Evolutionary conservation across 2,113 vertebrate genomes (phyloP).

Genomic region (Paradisaea rubra): DNA sequence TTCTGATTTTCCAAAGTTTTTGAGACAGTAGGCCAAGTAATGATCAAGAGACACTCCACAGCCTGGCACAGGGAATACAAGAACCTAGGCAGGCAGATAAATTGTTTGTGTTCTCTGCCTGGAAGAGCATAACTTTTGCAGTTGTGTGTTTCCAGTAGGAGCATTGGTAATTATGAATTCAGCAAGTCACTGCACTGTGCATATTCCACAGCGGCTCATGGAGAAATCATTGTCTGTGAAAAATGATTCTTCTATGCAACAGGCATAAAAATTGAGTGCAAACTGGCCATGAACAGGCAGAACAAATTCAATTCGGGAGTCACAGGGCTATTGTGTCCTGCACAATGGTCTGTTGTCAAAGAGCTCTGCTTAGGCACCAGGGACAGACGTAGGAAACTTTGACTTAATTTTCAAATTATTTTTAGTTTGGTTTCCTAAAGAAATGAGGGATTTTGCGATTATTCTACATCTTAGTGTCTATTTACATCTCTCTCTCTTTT

Average conservation of each 20-base stretch:
- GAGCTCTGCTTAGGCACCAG: neutral
- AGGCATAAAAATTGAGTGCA: slow-evolving; percentile 36
- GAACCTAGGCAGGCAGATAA: slow-evolving; percentile 9
- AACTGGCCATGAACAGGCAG: slow-evolving; percentile 38
- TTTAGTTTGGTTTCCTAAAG: neutral
- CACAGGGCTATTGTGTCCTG: neutral
- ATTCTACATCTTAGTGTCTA: neutral
- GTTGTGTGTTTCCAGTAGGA: slow-evolving; percentile 20
- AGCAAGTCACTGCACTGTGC: neutral
- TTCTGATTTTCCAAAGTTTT: neutral
- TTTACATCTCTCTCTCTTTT: neutral
- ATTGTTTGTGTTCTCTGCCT: slow-evolving; percentile 25
- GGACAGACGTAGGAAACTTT: neutral
- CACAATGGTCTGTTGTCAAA: neutral
- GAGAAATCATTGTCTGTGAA: slow-evolving; percentile 44
- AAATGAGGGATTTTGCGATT: neutral
- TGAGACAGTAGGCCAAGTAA: neutral
- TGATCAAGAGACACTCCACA: neutral
- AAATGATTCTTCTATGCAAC: slow-evolving; percentile 32
- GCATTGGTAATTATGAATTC: slow-evolving; percentile 40
- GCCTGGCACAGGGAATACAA: neutral
- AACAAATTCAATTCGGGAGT: slow-evolving; percentile 38
- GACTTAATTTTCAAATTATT: neutral
- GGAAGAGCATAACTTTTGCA: slow-evolving; percentile 37
- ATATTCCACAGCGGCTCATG: slow-evolving; percentile 36